Conservation (phyloP, 2,113 vertebrate species). For the Zosterops borbonicus region DNA sequence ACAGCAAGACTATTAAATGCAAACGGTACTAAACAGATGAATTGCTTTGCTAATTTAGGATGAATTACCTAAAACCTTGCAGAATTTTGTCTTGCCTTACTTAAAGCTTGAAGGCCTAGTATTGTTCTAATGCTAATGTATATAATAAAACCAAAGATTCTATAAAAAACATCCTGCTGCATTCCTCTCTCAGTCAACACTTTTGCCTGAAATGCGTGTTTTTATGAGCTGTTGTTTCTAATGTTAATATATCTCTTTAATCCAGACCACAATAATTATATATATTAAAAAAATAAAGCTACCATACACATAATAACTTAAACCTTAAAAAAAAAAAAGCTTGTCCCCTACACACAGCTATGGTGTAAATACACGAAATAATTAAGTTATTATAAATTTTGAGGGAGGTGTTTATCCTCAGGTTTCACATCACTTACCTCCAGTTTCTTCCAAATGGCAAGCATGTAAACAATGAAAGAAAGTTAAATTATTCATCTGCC, state of each 20-base stretch:
- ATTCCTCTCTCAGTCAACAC: background rate
- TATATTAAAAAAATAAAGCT: background rate
- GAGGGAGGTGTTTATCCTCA: background rate
- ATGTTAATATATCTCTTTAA: background rate
- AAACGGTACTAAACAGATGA: background rate
- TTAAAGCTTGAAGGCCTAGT: background rate
- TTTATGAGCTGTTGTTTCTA: background rate
- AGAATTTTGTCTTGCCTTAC: background rate
- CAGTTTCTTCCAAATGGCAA: constrained; percentile 65
- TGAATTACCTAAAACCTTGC: background rate
- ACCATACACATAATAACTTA: background rate
- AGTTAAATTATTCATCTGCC: background rate
- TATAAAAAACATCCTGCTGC: background rate
- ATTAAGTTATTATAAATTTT: background rate
- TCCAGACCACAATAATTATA: background rate
- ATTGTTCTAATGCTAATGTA: background rate
- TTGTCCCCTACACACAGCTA: background rate
- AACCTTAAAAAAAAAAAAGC: background rate
- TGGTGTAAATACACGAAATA: background rate
- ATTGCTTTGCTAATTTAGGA: background rate
- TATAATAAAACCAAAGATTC: background rate
- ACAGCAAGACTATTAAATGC: background rate
- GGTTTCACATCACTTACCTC: constrained; percentile 63
- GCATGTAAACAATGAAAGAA: constrained; percentile 37
- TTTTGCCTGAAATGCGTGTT: background rate